phyloP scores from a whole-genome alignment of 2,113 vertebrate genomes.

The Tragelaphus scriptus region DNA sequence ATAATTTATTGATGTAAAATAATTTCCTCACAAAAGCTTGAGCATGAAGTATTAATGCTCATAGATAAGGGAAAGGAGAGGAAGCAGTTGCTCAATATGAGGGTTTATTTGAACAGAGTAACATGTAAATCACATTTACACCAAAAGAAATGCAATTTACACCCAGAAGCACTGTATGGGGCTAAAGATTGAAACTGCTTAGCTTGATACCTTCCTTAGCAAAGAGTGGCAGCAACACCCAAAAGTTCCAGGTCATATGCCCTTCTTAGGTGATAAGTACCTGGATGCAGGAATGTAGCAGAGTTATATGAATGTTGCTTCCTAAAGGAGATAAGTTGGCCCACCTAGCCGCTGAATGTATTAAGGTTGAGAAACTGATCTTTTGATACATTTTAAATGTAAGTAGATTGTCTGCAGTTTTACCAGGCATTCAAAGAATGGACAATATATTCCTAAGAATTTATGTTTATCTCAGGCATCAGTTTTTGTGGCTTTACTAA shows the following conservation, averaged over 20 bases:
- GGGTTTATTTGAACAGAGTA: not conserved
- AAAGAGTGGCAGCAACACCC: not conserved
- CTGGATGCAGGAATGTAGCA: not conserved
- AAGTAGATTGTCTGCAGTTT: not conserved
- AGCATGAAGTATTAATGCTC: not conserved
- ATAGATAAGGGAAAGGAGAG: not conserved
- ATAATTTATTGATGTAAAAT: not conserved
- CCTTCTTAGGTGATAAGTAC: not conserved
- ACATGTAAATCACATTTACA: not conserved
- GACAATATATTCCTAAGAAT: not conserved
- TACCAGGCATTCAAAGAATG: not conserved
- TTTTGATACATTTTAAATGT: not conserved
- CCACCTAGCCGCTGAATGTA: not conserved
- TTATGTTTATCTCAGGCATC: not conserved
- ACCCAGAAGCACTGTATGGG: not conserved
- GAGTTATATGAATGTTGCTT: not conserved
- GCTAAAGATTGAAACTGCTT: not conserved
- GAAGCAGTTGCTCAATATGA: not conserved
- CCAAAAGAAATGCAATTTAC: not conserved
- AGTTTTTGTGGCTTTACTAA: not conserved
- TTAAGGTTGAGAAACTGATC: not conserved
- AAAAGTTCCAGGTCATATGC: not conserved
- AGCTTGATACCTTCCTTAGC: not conserved
- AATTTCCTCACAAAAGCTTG: not conserved
- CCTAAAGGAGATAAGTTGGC: not conserved